These are phyloP conservation scores for Saguinus midas DNA, from an alignment of 2,113 vertebrate genomes.

Conservation along the genomic window DNA sequence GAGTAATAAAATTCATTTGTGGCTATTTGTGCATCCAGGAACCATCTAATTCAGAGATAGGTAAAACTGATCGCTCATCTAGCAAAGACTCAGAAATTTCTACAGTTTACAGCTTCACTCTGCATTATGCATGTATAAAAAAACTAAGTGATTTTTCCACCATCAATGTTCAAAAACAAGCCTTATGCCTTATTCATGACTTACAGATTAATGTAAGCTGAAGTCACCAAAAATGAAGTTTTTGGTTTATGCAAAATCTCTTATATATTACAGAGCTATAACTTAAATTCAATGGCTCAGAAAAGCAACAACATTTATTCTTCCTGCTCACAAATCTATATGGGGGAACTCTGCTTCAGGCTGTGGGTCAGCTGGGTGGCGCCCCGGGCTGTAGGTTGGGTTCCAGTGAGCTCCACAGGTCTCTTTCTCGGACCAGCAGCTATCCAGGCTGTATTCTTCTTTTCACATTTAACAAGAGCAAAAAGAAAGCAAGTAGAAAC, in stretches of 20 bases:
- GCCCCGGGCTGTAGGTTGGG: background rate
- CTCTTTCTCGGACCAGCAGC: background rate
- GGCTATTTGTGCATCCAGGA: background rate
- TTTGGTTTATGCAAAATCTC: background rate
- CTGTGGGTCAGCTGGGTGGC: too few relatives aligned
- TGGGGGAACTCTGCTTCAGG: too few relatives aligned
- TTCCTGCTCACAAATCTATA: background rate
- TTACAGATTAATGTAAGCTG: background rate
- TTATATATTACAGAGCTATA: background rate
- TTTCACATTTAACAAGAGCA: background rate
- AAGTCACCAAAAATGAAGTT: background rate
- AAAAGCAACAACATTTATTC: background rate
- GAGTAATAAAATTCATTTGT: background rate
- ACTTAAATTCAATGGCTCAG: background rate
- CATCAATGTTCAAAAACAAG: background rate
- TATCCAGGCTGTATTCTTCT: background rate
- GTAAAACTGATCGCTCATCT: background rate
- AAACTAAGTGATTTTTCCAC: background rate
- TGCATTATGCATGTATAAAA: background rate
- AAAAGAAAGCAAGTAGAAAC: background rate
- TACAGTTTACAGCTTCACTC: background rate
- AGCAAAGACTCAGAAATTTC: background rate
- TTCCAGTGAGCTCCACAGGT: background rate
- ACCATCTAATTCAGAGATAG: background rate
- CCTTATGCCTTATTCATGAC: background rate